Evolutionary conservation across 2,113 vertebrate genomes (phyloP), one percentile per base, ranked within the genome.

Genomic region (Geococcyx californianus): DNA sequence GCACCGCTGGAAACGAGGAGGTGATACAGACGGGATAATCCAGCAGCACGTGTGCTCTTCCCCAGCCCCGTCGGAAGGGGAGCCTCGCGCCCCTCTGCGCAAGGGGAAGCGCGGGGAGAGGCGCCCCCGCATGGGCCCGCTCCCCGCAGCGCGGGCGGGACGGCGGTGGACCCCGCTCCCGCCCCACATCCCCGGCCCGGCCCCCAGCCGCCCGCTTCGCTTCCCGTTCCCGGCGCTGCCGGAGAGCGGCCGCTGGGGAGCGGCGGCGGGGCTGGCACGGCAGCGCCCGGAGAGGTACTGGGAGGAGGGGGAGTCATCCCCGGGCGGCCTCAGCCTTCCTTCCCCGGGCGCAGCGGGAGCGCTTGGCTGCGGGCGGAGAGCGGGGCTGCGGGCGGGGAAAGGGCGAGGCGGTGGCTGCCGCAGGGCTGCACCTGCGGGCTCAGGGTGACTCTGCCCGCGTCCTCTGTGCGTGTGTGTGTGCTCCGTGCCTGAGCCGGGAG

Each of bases 1-100:
- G 0, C 38, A 3, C 7, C 1, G 2, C 75, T 6, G 56, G 21
- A 33, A 40, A 11, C 0, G 0, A 4, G 69, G n/a, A 19, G 87
- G 10, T 5, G 52, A 7, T 2, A 3, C 1, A 1, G 4, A 8
- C 2, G 59, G 29, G 20, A 4, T 16, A 47, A 45, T 5, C 7
- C 42, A 7, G 33, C 40, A 7, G 47, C 51, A 2, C 10, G 16
- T 2, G 3, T 36, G 1, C 5, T 17, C 33, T 20, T 13, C 40
- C 18, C 40, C 54, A 2, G 4, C 5, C 11, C 20, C 16, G 5
- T 2, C 3, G 7, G 38, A 16, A 9, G 21, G 17, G 26, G 10
- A 1, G 8, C 4, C 78, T 8, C 6, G 36, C 24, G 11, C 28
- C 1, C n/a, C n/a, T n/a, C n/a, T n/a, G n/a, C n/a, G n/a, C n/a